Evolutionary conservation across 2,888 invertebrate genomes (phyloP).

Genomic region (Lithosia quadra): DNA sequence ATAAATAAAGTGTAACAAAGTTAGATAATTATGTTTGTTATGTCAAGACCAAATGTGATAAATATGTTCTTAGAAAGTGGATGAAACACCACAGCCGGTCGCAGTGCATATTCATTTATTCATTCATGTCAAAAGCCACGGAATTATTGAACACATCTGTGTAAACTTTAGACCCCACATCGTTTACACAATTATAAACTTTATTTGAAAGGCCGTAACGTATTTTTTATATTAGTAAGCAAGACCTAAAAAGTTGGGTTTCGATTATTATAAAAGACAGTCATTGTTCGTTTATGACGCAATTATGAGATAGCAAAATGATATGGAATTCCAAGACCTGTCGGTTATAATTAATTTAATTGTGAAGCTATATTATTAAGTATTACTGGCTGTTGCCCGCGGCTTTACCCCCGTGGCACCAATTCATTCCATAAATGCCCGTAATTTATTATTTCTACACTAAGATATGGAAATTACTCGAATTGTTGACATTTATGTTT

Average conservation of each 20-base stretch:
- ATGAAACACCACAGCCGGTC: constrained; percentile 63
- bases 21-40: constrained; percentile 50
- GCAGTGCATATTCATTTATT: constrained; percentile 53
- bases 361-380: constrained; percentile 6
- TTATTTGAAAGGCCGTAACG: constrained; percentile 2
- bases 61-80: constrained; percentile 55
- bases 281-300: constrained; percentile 37
- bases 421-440: too few species aligned
- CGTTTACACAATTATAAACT: constrained; percentile 26
- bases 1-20: constrained; percentile 30
- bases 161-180: constrained; percentile 56
- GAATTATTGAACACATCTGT: constrained; percentile 66
- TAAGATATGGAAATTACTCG: too few species aligned
- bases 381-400: too few species aligned
- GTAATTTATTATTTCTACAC: too few species aligned
- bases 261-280: constrained; percentile 32
- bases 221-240: constrained; percentile 10
- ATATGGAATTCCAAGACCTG: constrained; percentile 29
- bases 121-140: constrained; percentile 57
- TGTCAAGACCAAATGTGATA: constrained; percentile 41
- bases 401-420: too few species aligned
- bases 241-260: constrained; percentile 31
- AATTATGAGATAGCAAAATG: constrained; percentile 36
- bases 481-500: too few species aligned
- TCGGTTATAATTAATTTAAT: constrained; percentile 31